Percentiles rank a stretch among this genome's conserved stretches.
Evolutionary conservation across 2,113 vertebrate genomes (phyloP).

Genomic region (Onychorhynchus coronatus): DNA sequence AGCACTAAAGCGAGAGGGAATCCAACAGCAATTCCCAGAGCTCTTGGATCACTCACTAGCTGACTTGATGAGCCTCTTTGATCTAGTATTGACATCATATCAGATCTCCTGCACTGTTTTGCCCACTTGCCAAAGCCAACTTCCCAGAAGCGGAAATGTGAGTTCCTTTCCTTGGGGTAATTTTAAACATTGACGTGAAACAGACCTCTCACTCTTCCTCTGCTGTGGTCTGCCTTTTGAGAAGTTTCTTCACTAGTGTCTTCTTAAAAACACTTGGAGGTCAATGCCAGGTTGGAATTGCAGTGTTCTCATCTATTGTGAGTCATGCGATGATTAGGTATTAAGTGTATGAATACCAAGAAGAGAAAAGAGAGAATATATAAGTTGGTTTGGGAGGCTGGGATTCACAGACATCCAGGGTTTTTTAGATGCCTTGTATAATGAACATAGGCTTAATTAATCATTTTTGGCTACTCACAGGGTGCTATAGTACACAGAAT

Average conservation of each 20-base stretch:
- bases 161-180: slow-evolving; percentile 32
- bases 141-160: slow-evolving; percentile 23
- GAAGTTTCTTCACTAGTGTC: neutral
- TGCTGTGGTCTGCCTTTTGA: neutral
- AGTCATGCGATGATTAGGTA: neutral
- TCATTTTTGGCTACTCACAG: neutral
- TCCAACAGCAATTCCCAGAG: slow-evolving; percentile 64
- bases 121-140: slow-evolving; percentile 33
- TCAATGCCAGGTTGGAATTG: slow-evolving; percentile 21
- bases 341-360: neutral
- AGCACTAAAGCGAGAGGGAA: slow-evolving; percentile 2
- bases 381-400: slow-evolving; percentile 43
- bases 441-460: slow-evolving; percentile 7
- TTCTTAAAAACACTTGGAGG: slow-evolving; percentile 44
- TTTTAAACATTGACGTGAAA: slow-evolving; percentile 52
- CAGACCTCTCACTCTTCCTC: slow-evolving; percentile 22
- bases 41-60: neutral
- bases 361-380: slow-evolving; percentile 23
- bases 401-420: neutral
- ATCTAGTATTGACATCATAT: slow-evolving; percentile 57
- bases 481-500: neutral
- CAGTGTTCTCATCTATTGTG: slow-evolving; percentile 36
- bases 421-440: neutral
- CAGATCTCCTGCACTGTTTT: slow-evolving; percentile 24
- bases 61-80: slow-evolving; percentile 57